A percentile compares a stretch with the other conserved stretches of the same genome.
These are phyloP conservation scores for Sycobia sp. DNA, from an alignment of 1,140 invertebrate species.

Conservation along the genomic window DNA sequence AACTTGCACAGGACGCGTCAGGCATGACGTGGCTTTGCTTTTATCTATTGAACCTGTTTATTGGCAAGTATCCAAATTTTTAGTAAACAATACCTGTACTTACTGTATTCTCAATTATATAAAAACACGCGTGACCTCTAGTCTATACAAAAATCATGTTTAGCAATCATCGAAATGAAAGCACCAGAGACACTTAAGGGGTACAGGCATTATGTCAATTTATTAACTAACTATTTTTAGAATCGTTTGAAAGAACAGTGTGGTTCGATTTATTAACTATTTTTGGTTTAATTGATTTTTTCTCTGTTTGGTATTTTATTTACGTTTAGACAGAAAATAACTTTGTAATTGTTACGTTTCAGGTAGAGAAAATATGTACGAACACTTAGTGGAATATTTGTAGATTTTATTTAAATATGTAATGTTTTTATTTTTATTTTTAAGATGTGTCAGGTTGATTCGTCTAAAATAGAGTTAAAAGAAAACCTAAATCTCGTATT, in stretches of 20 bases:
- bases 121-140: not conserved
- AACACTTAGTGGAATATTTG: slow-evolving; percentile 19
- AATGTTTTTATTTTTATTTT: slow-evolving; percentile 14
- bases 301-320: slow-evolving; percentile 30
- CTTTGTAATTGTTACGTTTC: slow-evolving; percentile 14
- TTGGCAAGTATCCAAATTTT: not conserved
- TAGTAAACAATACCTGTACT: slow-evolving; percentile 3
- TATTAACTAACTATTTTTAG: slow-evolving; percentile 22
- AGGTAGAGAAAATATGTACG: slow-evolving; percentile 18
- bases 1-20: slow-evolving; percentile 7
- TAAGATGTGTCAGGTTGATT: slow-evolving; percentile 3
- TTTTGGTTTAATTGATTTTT: slow-evolving; percentile 20
- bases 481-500: not conserved
- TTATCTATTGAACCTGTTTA: slow-evolving; percentile 8
- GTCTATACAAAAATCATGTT: slow-evolving; percentile 14
- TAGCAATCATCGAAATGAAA: not conserved
- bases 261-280: slow-evolving; percentile 8
- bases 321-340: slow-evolving; percentile 16
- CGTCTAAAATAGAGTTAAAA: slow-evolving; percentile 7
- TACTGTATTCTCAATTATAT: not conserved
- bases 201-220: slow-evolving; percentile 10
- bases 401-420: slow-evolving; percentile 18
- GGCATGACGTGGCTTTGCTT: not conserved
- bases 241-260: not conserved
- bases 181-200: not conserved